Base-by-base conservation (phyloP, 1,140 invertebrate species). In the Cylas formicarius region DNA sequence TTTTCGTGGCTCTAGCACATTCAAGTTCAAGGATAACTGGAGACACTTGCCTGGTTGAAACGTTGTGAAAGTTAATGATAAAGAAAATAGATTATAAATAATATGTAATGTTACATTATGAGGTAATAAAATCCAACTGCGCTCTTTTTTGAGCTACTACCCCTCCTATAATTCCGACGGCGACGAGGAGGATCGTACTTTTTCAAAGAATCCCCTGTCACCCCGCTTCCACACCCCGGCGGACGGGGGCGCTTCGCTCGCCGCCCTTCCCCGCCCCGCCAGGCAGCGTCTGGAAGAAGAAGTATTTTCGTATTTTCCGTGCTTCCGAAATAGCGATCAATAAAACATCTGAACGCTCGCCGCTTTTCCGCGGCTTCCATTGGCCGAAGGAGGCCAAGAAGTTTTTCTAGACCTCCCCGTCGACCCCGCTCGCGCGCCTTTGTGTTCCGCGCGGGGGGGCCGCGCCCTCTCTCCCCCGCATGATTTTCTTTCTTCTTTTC, bases 371-470 rank as follows among this genome's bases (percentile, higher is more conserved):
- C 6, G 14, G 17, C 34, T 36, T 16, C 34, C 34, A 19, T 21
- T 21, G 14, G 34, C 34, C 34, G n/a, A n/a, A 20, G 16, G 16
- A 36, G 34, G 34, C 14, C 16, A 21, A 36, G 34, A 36, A 36
- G 34, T 17, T 21, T 17, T 17, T 21, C 14, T 9, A 16, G 34
- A n/a, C 13, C 10, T 8, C 13, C 10, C 14, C 34, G 34, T 16
- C 34, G 34, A 20, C 34, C 5, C 16, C 17, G 16, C 27, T 23
- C 5, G 6, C 16, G 17, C 16, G 9, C 6, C 34, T 36, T 36
- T 18, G 10, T 13, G 10, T 20, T 18, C 16, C 5, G 16, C 16
- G 11, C 5, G 13, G 7, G 13, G 13, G 7, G 7, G 5, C 11
- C 29, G 29, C 29, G 5, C 5, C 6, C 29, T 11, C 29, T 31